Conservation (phyloP, 2,797 vertebrate species). For the Micropoecilia bifurca region DNA sequence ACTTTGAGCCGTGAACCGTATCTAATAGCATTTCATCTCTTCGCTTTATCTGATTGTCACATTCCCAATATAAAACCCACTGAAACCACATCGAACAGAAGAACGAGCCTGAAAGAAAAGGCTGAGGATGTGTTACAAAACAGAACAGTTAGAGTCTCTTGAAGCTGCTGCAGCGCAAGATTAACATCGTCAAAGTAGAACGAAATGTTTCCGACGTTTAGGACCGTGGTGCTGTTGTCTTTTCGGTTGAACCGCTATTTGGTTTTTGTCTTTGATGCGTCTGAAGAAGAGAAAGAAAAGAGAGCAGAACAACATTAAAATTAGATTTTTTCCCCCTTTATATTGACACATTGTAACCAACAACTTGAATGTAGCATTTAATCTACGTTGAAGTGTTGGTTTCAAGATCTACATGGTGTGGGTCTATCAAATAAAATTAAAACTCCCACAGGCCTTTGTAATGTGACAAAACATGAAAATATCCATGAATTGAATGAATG, state of each 20-base stretch:
- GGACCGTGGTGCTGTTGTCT: slow-evolving; percentile 47
- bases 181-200: neutral
- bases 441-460: neutral
- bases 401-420: neutral
- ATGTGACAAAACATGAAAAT: neutral
- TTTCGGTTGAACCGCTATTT: slow-evolving; percentile 53
- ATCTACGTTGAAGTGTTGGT: neutral
- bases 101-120: slow-evolving; percentile 17
- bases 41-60: slow-evolving; percentile 80
- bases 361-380: neutral
- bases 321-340: neutral
- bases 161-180: slow-evolving; percentile 37
- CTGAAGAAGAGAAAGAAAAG: slow-evolving; percentile 62
- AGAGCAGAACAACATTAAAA: slow-evolving; percentile 10
- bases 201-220: slow-evolving; percentile 31
- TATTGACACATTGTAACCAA: neutral
- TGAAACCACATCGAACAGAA: slow-evolving; percentile 24
- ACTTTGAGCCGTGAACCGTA: slow-evolving; percentile 11
- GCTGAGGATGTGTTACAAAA: slow-evolving; percentile 13
- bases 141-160: slow-evolving; percentile 15
- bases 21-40: slow-evolving; percentile 31
- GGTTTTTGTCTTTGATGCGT: slow-evolving; percentile 53
- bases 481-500: neutral
- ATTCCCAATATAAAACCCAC: slow-evolving; percentile 34
- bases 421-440: neutral